Conservation (phyloP, 30 jellyfish, hydroid and myxozoan species). For the Aurelia aurita region DNA sequence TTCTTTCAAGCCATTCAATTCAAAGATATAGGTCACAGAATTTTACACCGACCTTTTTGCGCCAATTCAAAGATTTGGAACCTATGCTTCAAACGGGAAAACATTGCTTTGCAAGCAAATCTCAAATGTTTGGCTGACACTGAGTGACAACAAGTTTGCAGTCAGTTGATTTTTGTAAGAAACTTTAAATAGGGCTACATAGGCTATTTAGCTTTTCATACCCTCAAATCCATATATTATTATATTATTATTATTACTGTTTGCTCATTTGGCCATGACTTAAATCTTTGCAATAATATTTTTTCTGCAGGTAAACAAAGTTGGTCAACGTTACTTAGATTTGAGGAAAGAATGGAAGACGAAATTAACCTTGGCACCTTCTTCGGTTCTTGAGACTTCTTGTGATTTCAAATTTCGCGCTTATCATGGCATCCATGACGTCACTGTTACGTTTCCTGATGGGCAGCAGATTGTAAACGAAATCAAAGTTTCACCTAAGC, state of each 20-base stretch:
- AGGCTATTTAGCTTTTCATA: too few species aligned
- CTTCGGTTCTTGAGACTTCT: slow-evolving; percentile 16
- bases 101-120: too few species aligned
- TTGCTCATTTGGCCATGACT: background rate
- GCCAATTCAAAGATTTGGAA: too few species aligned
- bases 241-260: background rate
- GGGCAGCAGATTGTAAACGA: slow-evolving; percentile 70
- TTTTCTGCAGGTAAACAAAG: slow-evolving; percentile 56
- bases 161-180: too few species aligned
- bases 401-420: slow-evolving; percentile 81
- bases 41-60: too few species aligned
- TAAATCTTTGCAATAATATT: background rate
- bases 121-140: too few species aligned
- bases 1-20: too few species aligned
- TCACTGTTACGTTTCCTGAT: slow-evolving; percentile 81
- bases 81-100: too few species aligned
- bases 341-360: slow-evolving; percentile 86
- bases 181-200: too few species aligned
- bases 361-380: slow-evolving; percentile 43
- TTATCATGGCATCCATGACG: slow-evolving; percentile 69
- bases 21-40: too few species aligned
- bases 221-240: too few species aligned
- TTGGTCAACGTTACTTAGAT: slow-evolving; percentile 71
- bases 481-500: slow-evolving; percentile 50
- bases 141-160: too few species aligned